phyloP scores from a whole-genome alignment of 2,888 invertebrate species.

The Parnassius glacialis region DNA sequence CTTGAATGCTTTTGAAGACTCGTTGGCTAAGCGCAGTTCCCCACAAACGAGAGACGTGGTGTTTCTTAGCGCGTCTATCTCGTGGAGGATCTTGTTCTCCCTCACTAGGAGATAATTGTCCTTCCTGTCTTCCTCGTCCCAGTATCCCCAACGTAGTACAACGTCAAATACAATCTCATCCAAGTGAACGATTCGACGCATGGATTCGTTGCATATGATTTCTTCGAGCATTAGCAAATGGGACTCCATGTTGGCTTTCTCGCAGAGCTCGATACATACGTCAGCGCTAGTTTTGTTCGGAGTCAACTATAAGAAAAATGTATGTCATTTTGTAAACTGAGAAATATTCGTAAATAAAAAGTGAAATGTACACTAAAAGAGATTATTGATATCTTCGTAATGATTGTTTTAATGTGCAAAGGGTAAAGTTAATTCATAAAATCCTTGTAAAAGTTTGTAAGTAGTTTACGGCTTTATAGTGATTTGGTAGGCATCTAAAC shows the following conservation, averaged over 20 bases:
- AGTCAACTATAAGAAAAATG: conserved; percentile 65
- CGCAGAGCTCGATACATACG: conserved; percentile 85
- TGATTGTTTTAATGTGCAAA: too few species aligned
- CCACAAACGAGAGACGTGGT: conserved; percentile 85
- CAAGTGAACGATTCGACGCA: conserved; percentile 89
- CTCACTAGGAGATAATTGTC: conserved; percentile 89
- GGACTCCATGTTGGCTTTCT: conserved; percentile 82
- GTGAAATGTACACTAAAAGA: too few species aligned
- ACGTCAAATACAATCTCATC: conserved; percentile 85
- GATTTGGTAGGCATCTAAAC: too few species aligned
- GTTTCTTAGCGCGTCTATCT: conserved; percentile 76
- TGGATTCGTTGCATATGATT: conserved; percentile 86
- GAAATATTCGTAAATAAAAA: too few species aligned
- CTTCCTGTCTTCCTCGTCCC: conserved; percentile 92
- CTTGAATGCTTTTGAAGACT: conserved; percentile 87
- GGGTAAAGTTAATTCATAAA: too few species aligned
- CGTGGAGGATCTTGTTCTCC: conserved; percentile 71
- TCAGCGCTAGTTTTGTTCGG: conserved; percentile 89
- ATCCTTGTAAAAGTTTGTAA: not conserved
- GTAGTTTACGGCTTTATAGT: too few species aligned
- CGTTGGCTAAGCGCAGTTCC: conserved; percentile 90
- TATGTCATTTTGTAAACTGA: too few species aligned
- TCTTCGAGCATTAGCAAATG: conserved; percentile 90
- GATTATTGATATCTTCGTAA: too few species aligned
- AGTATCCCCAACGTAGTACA: conserved; percentile 91